These are phyloP conservation scores for Hemicentrotus pulcherrimus DNA, from an alignment of 35 echinoderm and acorn worm species.

Conservation along the genomic window DNA sequence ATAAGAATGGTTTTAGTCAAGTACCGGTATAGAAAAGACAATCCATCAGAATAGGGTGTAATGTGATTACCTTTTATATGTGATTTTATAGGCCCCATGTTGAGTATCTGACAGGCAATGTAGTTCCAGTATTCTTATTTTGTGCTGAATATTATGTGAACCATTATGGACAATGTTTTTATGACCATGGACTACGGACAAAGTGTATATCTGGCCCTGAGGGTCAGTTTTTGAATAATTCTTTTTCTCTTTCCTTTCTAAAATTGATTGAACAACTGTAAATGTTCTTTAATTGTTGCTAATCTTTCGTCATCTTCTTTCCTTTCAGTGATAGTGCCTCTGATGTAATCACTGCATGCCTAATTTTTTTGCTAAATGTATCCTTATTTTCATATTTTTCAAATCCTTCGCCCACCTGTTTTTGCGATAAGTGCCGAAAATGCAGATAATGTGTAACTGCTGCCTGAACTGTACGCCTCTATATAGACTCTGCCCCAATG, in stretches of 20 bases:
- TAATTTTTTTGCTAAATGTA: not conserved
- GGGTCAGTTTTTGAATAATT: not conserved
- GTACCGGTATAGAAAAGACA: too few species aligned
- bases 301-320: not conserved
- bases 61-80: too few species aligned
- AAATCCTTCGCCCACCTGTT: not conserved
- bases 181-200: conserved; percentile 37
- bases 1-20: not conserved
- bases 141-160: conserved; percentile 34
- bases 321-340: not conserved
- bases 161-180: conserved; percentile 29
- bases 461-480: not conserved
- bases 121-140: not conserved
- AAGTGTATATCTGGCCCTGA: conserved; percentile 21
- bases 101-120: conserved; percentile 9
- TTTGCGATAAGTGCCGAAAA: not conserved
- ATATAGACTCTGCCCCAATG: not conserved
- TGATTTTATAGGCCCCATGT: too few species aligned
- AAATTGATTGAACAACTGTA: conserved; percentile 22
- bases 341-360: conserved; percentile 3
- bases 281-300: not conserved
- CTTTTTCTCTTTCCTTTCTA: conserved; percentile 6
- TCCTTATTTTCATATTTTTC: not conserved
- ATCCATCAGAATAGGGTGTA: too few species aligned
- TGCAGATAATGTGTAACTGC: not conserved